Evolutionary conservation across 2,888 invertebrate species (phyloP).

Genomic region (Ceramica pisi): DNA sequence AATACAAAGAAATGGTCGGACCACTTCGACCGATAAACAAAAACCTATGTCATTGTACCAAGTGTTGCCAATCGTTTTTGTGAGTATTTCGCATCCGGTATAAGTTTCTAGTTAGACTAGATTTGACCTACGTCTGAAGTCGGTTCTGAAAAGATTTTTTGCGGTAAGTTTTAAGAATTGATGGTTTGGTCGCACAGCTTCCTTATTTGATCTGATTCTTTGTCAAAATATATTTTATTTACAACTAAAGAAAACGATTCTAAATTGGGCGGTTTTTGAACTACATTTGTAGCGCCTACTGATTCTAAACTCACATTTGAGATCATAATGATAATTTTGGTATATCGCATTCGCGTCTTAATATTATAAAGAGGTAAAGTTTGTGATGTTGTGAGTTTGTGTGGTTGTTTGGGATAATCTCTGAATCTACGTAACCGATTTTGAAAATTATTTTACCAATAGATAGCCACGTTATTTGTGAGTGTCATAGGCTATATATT

Average conservation of each 20-base stretch:
- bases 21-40: constrained; percentile 65
- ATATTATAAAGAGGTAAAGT: too few species aligned
- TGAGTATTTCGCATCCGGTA: constrained; percentile 50
- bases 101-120: constrained; percentile 29
- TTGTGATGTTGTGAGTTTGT: too few species aligned
- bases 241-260: too few species aligned
- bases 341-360: too few species aligned
- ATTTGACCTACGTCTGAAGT: constrained; percentile 36
- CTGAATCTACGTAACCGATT: too few species aligned
- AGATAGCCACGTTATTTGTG: too few species aligned
- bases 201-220: constrained; percentile 11
- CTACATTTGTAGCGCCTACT: not conserved
- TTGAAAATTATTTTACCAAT: too few species aligned
- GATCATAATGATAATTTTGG: too few species aligned
- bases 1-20: constrained; percentile 63
- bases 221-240: not conserved
- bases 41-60: constrained; percentile 66
- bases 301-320: not conserved
- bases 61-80: constrained; percentile 56
- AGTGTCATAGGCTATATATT: too few species aligned
- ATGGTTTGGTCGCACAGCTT: not conserved
- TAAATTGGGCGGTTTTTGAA: too few species aligned
- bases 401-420: too few species aligned
- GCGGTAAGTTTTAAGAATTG: not conserved
- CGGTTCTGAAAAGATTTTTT: constrained; percentile 22